Evolutionary conservation across 2,797 vertebrate genomes (phyloP).

Genomic region (Dryobates pubescens): DNA sequence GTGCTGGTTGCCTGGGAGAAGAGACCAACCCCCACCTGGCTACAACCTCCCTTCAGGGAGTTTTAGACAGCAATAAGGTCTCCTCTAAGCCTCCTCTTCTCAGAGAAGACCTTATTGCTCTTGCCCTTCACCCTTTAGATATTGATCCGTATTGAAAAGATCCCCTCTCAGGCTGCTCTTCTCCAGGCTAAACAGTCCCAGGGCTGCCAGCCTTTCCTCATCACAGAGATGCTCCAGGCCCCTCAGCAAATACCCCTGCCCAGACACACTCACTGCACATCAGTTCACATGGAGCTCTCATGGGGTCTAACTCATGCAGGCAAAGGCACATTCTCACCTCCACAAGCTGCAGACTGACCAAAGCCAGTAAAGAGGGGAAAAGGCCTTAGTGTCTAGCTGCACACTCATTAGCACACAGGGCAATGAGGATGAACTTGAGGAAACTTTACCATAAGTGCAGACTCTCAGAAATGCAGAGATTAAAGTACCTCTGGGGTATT

Average conservation of each 20-base stretch:
- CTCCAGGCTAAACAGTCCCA: too few species aligned
- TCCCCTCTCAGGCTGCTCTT: too few species aligned
- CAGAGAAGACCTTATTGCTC: too few species aligned
- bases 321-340: neutral
- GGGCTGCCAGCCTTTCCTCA: too few species aligned
- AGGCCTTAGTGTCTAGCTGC: neutral
- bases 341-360: neutral
- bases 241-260: neutral
- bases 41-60: too few species aligned
- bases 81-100: too few species aligned
- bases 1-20: too few species aligned
- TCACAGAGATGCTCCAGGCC: too few species aligned
- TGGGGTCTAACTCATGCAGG: rapidly evolving
- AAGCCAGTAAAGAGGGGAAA: neutral
- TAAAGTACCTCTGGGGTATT: neutral
- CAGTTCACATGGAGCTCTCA: rapidly evolving
- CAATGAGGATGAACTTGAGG: neutral
- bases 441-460: neutral
- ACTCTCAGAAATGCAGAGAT: neutral
- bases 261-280: rapidly evolving
- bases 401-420: neutral
- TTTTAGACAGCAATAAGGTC: too few species aligned
- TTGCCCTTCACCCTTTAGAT: too few species aligned
- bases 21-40: too few species aligned
- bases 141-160: too few species aligned